Evolutionary conservation across 2,888 invertebrate genomes (phyloP).

Genomic region (Anoplius nigerrimus): DNA sequence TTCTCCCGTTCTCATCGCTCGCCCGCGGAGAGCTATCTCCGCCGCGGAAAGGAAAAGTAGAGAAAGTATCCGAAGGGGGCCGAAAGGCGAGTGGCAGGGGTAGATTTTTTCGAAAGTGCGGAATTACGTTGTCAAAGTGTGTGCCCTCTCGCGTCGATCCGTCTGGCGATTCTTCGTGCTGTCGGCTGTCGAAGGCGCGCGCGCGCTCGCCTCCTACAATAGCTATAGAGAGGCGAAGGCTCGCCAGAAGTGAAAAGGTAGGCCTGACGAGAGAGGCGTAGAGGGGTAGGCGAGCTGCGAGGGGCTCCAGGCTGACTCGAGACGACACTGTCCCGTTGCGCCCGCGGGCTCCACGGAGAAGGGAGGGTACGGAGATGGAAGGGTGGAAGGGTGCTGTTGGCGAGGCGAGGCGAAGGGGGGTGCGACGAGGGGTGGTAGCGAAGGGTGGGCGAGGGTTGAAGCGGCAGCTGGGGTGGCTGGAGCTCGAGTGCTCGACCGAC

Average conservation of each 20-base stretch:
- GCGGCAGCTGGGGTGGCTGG: slow-evolving; percentile 30
- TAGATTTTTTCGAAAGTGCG: too few relatives aligned
- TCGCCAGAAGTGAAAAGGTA: too few relatives aligned
- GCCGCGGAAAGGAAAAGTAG: not conserved
- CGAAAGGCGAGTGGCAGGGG: too few relatives aligned
- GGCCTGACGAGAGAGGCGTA: slow-evolving; percentile 6
- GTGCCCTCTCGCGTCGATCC: too few relatives aligned
- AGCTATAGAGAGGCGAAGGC: too few relatives aligned
- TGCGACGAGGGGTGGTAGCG: not conserved
- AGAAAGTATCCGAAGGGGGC: not conserved
- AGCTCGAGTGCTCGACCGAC: slow-evolving; percentile 27
- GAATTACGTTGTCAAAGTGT: too few relatives aligned
- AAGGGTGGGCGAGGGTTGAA: slow-evolving; percentile 24
- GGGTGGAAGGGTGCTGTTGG: too few relatives aligned
- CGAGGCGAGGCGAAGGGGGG: not conserved
- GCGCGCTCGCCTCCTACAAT: too few relatives aligned
- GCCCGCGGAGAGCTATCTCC: not conserved
- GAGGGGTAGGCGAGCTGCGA: slow-evolving; percentile 9
- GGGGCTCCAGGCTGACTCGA: slow-evolving; percentile 19
- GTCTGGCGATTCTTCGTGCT: too few relatives aligned
- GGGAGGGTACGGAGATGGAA: too few relatives aligned
- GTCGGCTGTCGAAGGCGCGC: too few relatives aligned
- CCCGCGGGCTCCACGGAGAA: not conserved
- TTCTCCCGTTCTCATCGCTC: not conserved
- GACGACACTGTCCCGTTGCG: slow-evolving; percentile 37